Conservation (phyloP, 2,888 invertebrate genomes). For the Diarsia mendica region DNA sequence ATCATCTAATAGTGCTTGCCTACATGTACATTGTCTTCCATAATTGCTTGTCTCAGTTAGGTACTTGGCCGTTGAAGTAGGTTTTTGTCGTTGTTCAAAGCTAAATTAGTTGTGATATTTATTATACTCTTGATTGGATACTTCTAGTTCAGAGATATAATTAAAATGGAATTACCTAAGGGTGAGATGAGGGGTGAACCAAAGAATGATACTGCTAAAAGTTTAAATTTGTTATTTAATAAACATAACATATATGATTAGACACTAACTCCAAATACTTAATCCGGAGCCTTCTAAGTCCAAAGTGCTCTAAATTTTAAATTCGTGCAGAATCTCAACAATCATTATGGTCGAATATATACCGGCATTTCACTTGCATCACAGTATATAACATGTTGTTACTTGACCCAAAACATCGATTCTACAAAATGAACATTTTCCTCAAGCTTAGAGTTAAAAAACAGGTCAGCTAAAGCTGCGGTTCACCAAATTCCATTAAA, state of each 20-base stretch:
- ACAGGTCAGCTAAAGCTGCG: constrained; percentile 58
- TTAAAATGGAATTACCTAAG: neutral
- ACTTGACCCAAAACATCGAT: neutral
- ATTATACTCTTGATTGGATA: constrained; percentile 1
- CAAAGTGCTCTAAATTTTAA: neutral
- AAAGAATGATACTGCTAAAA: constrained; percentile 3
- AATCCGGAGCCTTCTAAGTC: neutral
- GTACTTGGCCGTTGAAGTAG: constrained; percentile 36
- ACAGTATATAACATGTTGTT: constrained; percentile 1
- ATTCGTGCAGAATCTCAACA: neutral
- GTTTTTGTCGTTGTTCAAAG: constrained; percentile 15
- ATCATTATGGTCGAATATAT: neutral
- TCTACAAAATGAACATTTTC: neutral
- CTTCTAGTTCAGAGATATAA: constrained; percentile 8
- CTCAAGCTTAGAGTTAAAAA: constrained; percentile 38
- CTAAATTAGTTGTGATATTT: no score
- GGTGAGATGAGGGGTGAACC: constrained; percentile 7
- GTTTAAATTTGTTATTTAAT: constrained; percentile 3
- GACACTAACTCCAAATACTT: neutral
- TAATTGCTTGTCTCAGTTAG: constrained; percentile 51
- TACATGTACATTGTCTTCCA: constrained; percentile 59
- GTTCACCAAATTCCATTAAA: constrained; percentile 67
- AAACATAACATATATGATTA: neutral
- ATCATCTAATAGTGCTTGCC: constrained; percentile 62
- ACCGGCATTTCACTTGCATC: neutral